Conservation (phyloP, 2,888 invertebrate genomes). For the Amiota communis region DNA sequence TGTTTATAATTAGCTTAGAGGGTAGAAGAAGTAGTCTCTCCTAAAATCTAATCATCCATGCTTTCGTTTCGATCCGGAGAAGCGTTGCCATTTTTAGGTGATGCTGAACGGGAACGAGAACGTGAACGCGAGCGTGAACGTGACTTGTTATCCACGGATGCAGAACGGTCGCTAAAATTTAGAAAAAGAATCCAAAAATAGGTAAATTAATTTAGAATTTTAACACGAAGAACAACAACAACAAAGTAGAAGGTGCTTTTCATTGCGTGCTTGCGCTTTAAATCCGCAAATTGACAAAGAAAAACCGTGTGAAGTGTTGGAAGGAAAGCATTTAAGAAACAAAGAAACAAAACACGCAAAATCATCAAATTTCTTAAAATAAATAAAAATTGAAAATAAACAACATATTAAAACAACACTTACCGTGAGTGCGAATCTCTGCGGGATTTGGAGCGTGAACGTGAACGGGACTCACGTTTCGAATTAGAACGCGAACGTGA, state of each 20-base stretch:
- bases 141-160: conserved; percentile 80
- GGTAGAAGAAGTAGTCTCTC: conserved; percentile 37
- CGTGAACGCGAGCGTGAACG: conserved; percentile 75
- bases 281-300: conserved; percentile 13
- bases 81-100: conserved; percentile 75
- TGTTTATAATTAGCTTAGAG: background rate
- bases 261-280: conserved; percentile 37
- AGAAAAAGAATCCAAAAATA: too few relatives aligned
- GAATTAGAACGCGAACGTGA: conserved; percentile 71
- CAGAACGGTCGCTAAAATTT: conserved; percentile 78
- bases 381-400: conserved; percentile 36
- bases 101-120: conserved; percentile 75
- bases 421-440: conserved; percentile 76
- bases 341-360: conserved; percentile 52
- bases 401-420: conserved; percentile 39
- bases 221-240: conserved; percentile 6
- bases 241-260: conserved; percentile 48
- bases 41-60: conserved; percentile 73
- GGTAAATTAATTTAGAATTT: conserved; percentile 29
- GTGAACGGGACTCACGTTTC: conserved; percentile 73
- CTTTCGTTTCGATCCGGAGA: conserved; percentile 74
- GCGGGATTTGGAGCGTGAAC: conserved; percentile 73
- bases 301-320: conserved; percentile 3
- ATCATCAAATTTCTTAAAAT: conserved; percentile 32
- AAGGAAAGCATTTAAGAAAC: conserved; percentile 35